These are phyloP conservation scores for Ficedula albicollis DNA, from an alignment of 2,797 vertebrate species.

Conservation along the genomic window DNA sequence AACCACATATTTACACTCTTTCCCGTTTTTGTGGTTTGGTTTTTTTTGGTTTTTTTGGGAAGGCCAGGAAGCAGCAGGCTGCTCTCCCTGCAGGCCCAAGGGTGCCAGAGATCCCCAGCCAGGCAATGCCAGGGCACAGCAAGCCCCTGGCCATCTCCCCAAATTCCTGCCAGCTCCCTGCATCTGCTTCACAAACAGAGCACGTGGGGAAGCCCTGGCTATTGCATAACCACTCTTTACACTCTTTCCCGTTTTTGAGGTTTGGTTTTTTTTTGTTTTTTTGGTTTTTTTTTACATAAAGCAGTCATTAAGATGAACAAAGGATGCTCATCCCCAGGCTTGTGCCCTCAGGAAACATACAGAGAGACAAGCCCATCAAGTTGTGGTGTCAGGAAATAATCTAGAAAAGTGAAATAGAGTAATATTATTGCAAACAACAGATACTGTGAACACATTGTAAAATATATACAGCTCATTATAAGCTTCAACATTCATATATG, in stretches of 20 bases:
- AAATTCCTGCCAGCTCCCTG: not conserved
- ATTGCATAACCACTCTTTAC: not conserved
- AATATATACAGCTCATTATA: not conserved
- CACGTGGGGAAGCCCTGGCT: not conserved
- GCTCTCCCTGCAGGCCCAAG: not conserved
- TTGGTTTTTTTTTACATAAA: not conserved
- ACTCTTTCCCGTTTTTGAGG: not conserved
- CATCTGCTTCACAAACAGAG: not conserved
- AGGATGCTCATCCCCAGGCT: not conserved
- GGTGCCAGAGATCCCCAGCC: fast-evolving
- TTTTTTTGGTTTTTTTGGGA: too few species aligned
- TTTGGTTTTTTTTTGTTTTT: not conserved
- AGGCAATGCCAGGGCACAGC: not conserved
- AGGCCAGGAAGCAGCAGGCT: too few species aligned
- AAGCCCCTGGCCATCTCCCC: not conserved
- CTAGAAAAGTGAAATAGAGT: not conserved
- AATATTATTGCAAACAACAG: not conserved
- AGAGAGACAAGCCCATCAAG: not conserved
- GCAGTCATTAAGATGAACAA: fast-evolving
- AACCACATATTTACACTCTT: not conserved
- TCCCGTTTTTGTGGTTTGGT: too few species aligned
- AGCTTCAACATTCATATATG: not conserved
- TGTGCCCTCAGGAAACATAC: fast-evolving
- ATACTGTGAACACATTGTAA: not conserved
- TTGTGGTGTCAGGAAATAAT: not conserved